Evolutionary conservation across 2,113 vertebrate species (phyloP).

Genomic region (Pygoscelis antarcticus): DNA sequence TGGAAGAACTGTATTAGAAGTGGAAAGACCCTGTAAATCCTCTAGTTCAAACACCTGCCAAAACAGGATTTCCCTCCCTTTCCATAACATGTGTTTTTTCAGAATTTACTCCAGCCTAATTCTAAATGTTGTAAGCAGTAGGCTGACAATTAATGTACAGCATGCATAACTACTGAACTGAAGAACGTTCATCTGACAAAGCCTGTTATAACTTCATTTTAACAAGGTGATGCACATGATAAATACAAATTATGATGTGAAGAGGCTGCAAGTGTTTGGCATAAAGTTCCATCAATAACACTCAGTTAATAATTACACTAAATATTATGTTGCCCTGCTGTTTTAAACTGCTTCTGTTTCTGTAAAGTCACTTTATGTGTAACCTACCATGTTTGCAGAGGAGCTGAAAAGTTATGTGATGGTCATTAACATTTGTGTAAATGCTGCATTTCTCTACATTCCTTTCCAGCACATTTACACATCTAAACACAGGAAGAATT

Average conservation of each 20-base stretch:
- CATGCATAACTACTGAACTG: background rate
- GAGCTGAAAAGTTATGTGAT: constrained; percentile 82
- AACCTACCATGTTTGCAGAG: constrained; percentile 88
- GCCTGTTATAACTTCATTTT: background rate
- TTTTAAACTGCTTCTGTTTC: background rate
- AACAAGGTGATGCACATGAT: background rate
- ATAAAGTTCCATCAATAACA: background rate
- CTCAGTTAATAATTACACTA: background rate
- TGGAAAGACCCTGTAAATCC: background rate
- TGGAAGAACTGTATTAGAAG: background rate
- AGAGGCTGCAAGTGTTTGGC: background rate
- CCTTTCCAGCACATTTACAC: constrained; percentile 81
- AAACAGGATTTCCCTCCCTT: background rate
- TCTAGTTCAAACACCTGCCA: background rate
- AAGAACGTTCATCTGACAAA: background rate
- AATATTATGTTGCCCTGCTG: background rate
- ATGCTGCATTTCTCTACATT: constrained; percentile 88
- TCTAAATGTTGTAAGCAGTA: background rate
- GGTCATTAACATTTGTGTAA: constrained; percentile 64
- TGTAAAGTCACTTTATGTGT: background rate
- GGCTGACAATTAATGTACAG: background rate
- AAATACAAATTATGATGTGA: background rate
- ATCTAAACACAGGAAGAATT: constrained; percentile 88
- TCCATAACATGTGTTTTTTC: background rate
- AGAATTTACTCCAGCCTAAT: background rate